A percentile compares a stretch with the other conserved stretches of the same genome.
These are phyloP conservation scores for Limnephilus auricula DNA, from an alignment of 2,888 invertebrate genomes.

Conservation along the genomic window DNA sequence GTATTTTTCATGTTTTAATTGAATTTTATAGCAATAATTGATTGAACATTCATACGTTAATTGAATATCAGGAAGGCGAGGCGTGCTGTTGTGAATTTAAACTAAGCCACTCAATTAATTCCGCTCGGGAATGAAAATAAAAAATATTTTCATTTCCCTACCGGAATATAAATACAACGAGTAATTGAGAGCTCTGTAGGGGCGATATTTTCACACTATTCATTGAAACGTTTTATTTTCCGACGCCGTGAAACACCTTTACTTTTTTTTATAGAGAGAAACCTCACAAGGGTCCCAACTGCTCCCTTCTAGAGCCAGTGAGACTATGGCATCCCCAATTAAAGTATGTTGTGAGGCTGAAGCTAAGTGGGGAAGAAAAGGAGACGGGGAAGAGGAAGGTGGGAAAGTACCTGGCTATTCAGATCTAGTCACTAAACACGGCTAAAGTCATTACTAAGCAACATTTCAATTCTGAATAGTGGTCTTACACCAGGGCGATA, in stretches of 20 bases:
- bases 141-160: background rate
- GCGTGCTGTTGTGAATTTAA: background rate
- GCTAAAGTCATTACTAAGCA: too few relatives aligned
- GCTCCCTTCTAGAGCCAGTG: too few relatives aligned
- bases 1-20: background rate
- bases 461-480: too few relatives aligned
- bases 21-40: background rate
- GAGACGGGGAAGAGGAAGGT: too few relatives aligned
- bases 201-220: background rate
- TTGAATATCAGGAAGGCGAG: background rate
- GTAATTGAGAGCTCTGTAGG: background rate
- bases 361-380: too few relatives aligned
- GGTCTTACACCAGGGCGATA: too few relatives aligned
- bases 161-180: background rate
- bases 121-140: background rate
- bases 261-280: too few relatives aligned
- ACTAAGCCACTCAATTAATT: slow-evolving; percentile 2
- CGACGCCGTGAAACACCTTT: background rate
- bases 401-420: too few relatives aligned
- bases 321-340: too few relatives aligned
- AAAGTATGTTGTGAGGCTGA: too few relatives aligned
- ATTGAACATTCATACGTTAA: background rate
- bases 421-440: too few relatives aligned
- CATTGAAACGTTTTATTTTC: background rate
- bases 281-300: too few relatives aligned